Evolutionary conservation across 2,113 vertebrate genomes (phyloP).

Genomic region (Zonotrichia leucophrys): DNA sequence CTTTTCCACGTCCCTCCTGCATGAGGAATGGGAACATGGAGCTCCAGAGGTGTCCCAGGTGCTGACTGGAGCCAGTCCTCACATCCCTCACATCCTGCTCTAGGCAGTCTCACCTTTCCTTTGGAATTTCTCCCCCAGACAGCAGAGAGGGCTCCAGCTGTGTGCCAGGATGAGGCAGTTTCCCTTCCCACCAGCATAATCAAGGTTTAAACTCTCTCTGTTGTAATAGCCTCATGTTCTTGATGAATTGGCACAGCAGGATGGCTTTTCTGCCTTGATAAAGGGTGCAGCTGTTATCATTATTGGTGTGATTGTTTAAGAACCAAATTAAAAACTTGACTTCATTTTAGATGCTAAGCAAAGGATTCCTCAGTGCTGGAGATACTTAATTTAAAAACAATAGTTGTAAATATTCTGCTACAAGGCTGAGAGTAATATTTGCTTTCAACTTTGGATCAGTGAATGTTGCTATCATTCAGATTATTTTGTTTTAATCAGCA

Average conservation of each 20-base stretch:
- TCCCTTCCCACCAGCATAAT: neutral
- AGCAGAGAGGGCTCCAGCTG: neutral
- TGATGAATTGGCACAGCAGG: slow-evolving; percentile 14
- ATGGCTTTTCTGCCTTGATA: slow-evolving; percentile 3
- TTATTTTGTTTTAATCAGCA: neutral
- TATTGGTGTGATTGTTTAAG: slow-evolving; percentile 10
- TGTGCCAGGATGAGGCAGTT: neutral
- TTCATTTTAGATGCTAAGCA: neutral
- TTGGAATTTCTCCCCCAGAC: neutral
- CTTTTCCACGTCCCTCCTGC: fast-evolving
- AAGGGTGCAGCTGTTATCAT: neutral
- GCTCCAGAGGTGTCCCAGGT: neutral
- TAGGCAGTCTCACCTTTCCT: neutral
- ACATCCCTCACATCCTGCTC: neutral
- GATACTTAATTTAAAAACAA: neutral
- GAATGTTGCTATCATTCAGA: neutral
- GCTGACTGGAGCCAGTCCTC: neutral
- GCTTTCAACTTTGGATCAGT: neutral
- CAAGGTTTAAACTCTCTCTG: neutral
- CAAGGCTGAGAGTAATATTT: neutral
- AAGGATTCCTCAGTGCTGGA: neutral
- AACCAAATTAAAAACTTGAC: neutral
- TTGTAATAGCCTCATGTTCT: neutral
- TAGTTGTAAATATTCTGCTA: neutral
- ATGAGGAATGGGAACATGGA: neutral